phyloP scores from a whole-genome alignment of 2,888 invertebrate species.

The Idaea biselata region DNA sequence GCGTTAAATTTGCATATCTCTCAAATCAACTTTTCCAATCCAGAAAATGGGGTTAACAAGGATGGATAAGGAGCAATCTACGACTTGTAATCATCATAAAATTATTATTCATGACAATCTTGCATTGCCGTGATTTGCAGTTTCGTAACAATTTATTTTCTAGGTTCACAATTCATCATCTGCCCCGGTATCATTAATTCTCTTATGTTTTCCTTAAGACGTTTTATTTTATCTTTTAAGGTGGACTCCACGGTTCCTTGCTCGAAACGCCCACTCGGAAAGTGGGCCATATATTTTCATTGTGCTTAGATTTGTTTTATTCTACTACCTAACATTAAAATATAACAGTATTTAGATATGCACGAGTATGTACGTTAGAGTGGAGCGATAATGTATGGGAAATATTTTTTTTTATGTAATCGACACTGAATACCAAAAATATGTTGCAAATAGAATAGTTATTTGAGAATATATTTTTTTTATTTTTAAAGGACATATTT shows the following conservation, averaged over 20 bases:
- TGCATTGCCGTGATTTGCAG: background rate
- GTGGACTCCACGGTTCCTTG: background rate
- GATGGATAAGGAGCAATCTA: background rate
- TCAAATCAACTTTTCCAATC: background rate
- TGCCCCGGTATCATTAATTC: background rate
- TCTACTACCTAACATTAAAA: too few relatives aligned
- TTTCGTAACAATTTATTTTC: background rate
- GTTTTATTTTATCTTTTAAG: background rate
- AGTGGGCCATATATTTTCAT: background rate
- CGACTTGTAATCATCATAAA: background rate
- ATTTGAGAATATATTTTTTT: too few relatives aligned
- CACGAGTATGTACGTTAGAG: too few relatives aligned
- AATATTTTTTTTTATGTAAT: too few relatives aligned
- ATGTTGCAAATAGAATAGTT: too few relatives aligned
- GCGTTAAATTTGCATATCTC: background rate
- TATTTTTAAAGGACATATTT: too few relatives aligned
- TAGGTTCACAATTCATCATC: background rate
- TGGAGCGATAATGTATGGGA: too few relatives aligned
- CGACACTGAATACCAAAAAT: too few relatives aligned
- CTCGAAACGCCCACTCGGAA: background rate
- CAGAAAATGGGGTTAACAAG: background rate
- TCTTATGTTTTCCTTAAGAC: conserved; percentile 1
- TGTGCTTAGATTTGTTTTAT: background rate
- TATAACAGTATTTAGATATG: too few relatives aligned
- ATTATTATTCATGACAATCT: background rate